These are phyloP conservation scores for Chamaedrilus cognettii DNA, from an alignment of 2,888 invertebrate genomes.

Conservation along the genomic window DNA sequence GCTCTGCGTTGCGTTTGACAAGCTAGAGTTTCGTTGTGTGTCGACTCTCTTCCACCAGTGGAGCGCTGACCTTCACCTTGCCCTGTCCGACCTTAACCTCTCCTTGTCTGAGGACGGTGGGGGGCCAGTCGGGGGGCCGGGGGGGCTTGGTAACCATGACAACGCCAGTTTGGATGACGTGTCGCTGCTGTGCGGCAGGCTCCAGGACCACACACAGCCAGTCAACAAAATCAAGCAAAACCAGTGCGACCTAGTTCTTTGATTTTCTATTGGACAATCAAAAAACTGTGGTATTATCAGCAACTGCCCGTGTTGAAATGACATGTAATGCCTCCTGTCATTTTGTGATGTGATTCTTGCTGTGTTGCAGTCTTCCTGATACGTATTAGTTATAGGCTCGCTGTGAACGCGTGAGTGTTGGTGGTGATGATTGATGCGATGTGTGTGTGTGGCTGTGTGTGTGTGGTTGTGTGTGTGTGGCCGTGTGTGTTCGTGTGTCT, in stretches of 20 bases:
- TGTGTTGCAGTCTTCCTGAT: too few relatives aligned
- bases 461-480: background rate
- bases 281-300: background rate
- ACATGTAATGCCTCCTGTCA: too few relatives aligned
- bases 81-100: too few relatives aligned
- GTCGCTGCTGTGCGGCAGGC: background rate
- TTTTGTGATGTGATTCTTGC: too few relatives aligned
- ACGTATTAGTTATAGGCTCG: too few relatives aligned
- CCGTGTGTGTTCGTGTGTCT: background rate
- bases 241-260: background rate
- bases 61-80: conserved; percentile 59
- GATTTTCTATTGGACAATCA: background rate
- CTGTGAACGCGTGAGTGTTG: too few relatives aligned
- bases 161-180: background rate
- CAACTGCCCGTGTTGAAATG: too few relatives aligned
- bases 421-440: background rate
- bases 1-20: conserved; percentile 79
- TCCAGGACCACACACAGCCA: background rate
- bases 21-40: conserved; percentile 81
- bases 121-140: background rate
- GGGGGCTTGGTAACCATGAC: background rate
- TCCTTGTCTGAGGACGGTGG: too few relatives aligned
- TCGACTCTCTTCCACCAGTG: conserved; percentile 73
- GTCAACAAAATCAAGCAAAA: background rate
- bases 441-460: background rate